Base-by-base conservation (phyloP, 2,797 vertebrate genomes). In the Menidia menidia region DNA sequence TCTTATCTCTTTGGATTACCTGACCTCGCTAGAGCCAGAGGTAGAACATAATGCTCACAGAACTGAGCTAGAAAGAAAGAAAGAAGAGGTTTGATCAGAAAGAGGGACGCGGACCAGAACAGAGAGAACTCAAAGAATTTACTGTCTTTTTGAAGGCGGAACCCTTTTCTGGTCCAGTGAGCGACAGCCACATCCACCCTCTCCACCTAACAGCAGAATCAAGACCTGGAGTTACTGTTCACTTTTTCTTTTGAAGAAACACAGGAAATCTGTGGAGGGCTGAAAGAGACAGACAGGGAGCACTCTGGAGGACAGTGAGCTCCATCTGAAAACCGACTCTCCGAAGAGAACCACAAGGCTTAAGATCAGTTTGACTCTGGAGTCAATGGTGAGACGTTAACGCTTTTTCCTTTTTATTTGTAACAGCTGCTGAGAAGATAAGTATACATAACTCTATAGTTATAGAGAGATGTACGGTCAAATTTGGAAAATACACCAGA, bases 1-100 rank as follows among this genome's bases (percentile, higher is more conserved):
- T 60, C 44, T 90, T 88, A 91, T 88, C 88, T 84, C 59, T 39
- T 68, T 52, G 80, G 85, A 90, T 90, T 89, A 90, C 31, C 75
- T 77, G 75, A 81, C 50, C 7, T 75, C 6, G 43, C 18, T 12
- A 61, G 65, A 78, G 75, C 78, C 58, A 4, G 62, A 68, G 59
- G 71, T 30, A 56, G 50, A 70, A 60, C 51, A 31, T 62, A 50
- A 60, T 14, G 44, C 48, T 52, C 64, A 56, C 33, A 12, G 43
- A 15, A 45, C 44, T 75, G 39, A 63, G 71, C 70, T 48, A 63
- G 61, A 68, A 31, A 54, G 41, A 6, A 56, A 63, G 61, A 68
- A 31, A 54, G 41, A 6, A 56, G 60, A 66, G 62, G 41, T 19
- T 0, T 51, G 45, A 45, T 25, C 1, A 14, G 32, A 47, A 8